Percentiles rank a stretch among this genome's conserved stretches.
Evolutionary conservation across 2,888 invertebrate species (phyloP).

Genomic region (Ferrisia virgata): DNA sequence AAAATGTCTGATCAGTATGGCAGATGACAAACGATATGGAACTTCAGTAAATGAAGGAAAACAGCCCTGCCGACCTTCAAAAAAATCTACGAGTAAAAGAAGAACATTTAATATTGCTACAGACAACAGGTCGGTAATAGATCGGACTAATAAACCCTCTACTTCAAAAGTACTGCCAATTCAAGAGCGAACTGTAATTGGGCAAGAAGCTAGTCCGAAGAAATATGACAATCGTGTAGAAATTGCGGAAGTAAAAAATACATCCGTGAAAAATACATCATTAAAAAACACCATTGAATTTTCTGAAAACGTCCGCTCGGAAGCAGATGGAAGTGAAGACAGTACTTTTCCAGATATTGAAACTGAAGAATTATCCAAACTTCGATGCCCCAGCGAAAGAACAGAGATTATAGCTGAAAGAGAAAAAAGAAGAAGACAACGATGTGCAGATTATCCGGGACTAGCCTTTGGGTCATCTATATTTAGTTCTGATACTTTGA

Average conservation of each 20-base stretch:
- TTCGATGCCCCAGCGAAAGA: conserved; percentile 84
- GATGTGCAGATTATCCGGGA: conserved; percentile 90
- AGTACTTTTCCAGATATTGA: conserved; percentile 65
- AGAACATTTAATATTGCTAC: conserved; percentile 14
- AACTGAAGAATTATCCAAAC: conserved; percentile 74
- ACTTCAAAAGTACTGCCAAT: not conserved
- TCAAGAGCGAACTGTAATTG: conserved; percentile 46
- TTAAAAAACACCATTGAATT: not conserved
- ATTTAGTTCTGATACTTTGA: conserved; percentile 94
- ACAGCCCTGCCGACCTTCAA: not conserved
- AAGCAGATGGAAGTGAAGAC: conserved; percentile 50
- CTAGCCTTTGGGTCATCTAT: conserved; percentile 86
- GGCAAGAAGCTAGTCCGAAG: conserved; percentile 38
- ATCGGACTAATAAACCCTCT: not conserved
- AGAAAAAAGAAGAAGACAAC: conserved; percentile 68
- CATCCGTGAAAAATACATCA: not conserved
- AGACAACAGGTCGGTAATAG: not conserved
- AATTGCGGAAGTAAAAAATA: not conserved
- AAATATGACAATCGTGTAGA: not conserved
- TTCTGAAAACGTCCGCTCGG: conserved; percentile 48
- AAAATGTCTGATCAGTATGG: conserved; percentile 28
- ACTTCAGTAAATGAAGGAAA: not conserved
- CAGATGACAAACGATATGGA: not conserved
- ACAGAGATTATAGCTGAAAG: conserved; percentile 84
- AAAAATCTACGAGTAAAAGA: conserved; percentile 41